These are phyloP conservation scores for Dipodomys ordii DNA, from an alignment of 2,113 vertebrate genomes.

Conservation along the genomic window DNA sequence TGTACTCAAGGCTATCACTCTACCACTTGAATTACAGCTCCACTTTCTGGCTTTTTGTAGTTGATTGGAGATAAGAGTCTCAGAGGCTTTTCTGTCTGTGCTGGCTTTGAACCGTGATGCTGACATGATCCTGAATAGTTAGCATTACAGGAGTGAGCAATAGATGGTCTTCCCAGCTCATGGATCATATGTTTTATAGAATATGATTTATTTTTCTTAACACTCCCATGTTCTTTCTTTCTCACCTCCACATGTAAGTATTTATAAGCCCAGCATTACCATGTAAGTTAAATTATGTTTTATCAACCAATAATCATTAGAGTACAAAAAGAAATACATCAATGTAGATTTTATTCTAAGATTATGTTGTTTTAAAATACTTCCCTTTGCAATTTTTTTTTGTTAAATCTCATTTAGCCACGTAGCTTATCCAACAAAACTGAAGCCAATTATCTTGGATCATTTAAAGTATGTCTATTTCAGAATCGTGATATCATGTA, in stretches of 20 bases:
- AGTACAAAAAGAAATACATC: background rate
- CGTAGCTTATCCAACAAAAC: background rate
- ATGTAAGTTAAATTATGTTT: background rate
- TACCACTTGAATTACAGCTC: too few species aligned
- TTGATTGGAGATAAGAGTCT: too few species aligned
- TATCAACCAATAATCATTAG: background rate
- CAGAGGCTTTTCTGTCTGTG: too few species aligned
- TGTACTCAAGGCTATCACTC: too few species aligned
- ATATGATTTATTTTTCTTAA: background rate
- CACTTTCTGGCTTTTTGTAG: too few species aligned
- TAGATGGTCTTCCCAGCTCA: background rate
- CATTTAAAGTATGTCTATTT: background rate
- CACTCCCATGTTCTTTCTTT: background rate
- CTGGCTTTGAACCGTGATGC: too few species aligned
- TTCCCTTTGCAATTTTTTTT: background rate
- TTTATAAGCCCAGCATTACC: background rate
- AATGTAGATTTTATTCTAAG: constrained; percentile 32
- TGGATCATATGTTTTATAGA: background rate
- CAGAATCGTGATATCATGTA: background rate
- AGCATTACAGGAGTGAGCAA: too few species aligned
- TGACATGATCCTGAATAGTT: too few species aligned
- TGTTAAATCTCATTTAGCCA: background rate
- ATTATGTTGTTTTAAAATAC: background rate
- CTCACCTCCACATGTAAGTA: background rate
- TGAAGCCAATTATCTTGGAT: background rate